A percentile compares a stretch with the other conserved stretches of the same genome.
Conservation (phyloP, 2,113 vertebrate genomes). For the Drymodes brunneopygia region DNA sequence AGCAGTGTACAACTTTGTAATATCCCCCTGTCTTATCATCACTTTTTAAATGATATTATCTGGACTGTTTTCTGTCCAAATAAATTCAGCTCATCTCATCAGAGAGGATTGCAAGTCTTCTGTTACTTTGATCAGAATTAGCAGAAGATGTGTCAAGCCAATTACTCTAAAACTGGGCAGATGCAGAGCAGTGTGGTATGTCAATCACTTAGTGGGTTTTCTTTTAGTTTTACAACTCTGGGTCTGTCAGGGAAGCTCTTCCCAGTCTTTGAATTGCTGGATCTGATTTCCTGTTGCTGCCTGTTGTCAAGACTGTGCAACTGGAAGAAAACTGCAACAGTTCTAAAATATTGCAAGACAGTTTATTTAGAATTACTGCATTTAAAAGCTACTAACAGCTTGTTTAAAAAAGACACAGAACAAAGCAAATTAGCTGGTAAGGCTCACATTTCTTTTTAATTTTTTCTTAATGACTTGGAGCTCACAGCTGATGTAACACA, state of each 20-base stretch:
- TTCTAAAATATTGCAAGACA: neutral
- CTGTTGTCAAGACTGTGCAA: neutral
- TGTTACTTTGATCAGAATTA: constrained; percentile 10
- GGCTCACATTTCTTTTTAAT: neutral
- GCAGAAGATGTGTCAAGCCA: neutral
- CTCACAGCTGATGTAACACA: neutral
- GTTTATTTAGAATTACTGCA: neutral
- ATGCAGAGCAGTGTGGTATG: neutral
- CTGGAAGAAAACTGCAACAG: neutral
- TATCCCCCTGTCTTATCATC: neutral
- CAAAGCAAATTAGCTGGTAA: neutral
- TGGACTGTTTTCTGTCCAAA: neutral
- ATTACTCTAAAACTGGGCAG: neutral
- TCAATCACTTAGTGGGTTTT: neutral
- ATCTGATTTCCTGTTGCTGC: neutral
- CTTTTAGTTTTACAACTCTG: neutral
- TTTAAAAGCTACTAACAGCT: neutral
- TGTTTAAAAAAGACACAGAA: neutral
- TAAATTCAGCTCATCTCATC: neutral
- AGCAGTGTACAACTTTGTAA: neutral
- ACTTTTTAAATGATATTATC: neutral
- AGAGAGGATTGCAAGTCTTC: neutral
- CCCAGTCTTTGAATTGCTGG: neutral
- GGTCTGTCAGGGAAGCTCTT: neutral
- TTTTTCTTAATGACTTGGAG: neutral